Percentiles rank a stretch among this genome's conserved stretches.
These are phyloP conservation scores for Trachymyrmex cornetzi DNA, from an alignment of 1,140 invertebrate genomes.

Conservation along the genomic window DNA sequence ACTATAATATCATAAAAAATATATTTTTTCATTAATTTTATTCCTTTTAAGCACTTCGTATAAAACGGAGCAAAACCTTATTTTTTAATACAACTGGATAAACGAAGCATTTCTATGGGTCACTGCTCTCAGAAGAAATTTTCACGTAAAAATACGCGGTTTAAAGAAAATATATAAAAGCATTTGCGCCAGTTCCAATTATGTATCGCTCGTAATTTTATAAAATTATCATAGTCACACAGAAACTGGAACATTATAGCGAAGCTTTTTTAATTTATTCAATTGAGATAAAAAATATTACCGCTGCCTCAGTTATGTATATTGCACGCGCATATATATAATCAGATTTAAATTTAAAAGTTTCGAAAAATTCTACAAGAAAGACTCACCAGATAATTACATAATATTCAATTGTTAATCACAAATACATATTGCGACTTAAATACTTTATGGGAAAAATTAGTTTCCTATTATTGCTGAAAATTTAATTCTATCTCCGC, in stretches of 20 bases:
- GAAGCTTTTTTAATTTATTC: background rate
- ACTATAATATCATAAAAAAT: constrained; percentile 10
- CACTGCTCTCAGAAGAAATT: constrained; percentile 3
- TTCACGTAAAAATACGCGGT: background rate
- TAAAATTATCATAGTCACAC: constrained; percentile 20
- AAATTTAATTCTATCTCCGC: background rate
- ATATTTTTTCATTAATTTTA: background rate
- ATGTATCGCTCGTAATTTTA: background rate
- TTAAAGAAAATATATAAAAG: constrained; percentile 43
- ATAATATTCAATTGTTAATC: constrained; percentile 9
- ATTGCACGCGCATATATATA: background rate
- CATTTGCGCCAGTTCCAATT: constrained; percentile 36
- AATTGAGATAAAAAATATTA: constrained; percentile 17
- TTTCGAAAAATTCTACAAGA: background rate
- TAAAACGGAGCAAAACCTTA: background rate
- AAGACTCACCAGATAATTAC: background rate
- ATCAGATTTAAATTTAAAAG: background rate
- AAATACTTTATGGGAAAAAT: constrained; percentile 1
- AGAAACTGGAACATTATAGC: constrained; percentile 18
- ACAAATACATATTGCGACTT: background rate
- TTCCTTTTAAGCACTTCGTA: background rate
- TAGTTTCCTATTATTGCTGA: background rate
- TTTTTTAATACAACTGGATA: constrained; percentile 16
- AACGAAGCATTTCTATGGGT: background rate
- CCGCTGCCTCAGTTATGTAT: background rate